A percentile compares a stretch with the other conserved stretches of the same genome.
These are phyloP conservation scores for Phrixothrix hirtus DNA, from an alignment of 2,888 invertebrate genomes.

Conservation along the genomic window DNA sequence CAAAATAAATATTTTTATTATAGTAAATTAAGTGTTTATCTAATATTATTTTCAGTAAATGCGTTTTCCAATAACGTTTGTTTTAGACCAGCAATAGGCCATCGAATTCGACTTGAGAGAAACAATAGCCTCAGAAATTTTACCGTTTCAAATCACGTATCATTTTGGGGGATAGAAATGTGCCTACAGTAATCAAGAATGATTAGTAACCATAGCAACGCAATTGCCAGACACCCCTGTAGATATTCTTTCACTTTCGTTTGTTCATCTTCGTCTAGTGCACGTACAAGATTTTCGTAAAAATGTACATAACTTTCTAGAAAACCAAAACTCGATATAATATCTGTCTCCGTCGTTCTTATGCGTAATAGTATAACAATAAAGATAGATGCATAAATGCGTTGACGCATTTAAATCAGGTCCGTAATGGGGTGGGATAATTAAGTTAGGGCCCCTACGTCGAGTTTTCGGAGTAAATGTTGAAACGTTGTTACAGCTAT, in stretches of 20 bases:
- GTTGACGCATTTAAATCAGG: constrained; percentile 33
- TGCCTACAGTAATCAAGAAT: constrained; percentile 48
- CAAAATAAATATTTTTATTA: no score
- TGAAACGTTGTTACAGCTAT: constrained; percentile 23
- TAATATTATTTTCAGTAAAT: no score
- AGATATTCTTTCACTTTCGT: constrained; percentile 26
- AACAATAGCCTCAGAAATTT: constrained; percentile 21
- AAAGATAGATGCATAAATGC: constrained; percentile 13
- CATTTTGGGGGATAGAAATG: constrained; percentile 43
- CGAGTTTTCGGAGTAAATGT: constrained; percentile 24
- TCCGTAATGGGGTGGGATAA: constrained; percentile 33
- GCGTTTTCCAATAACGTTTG: neutral
- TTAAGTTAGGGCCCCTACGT: constrained; percentile 32
- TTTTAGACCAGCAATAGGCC: neutral
- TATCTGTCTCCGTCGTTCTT: neutral
- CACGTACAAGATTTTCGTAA: constrained; percentile 4
- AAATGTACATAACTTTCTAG: neutral
- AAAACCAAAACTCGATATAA: neutral
- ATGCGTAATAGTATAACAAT: neutral
- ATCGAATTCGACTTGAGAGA: constrained; percentile 10
- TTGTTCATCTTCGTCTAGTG: constrained; percentile 13
- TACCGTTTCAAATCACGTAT: constrained; percentile 45
- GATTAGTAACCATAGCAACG: constrained; percentile 51
- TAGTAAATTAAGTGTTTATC: no score
- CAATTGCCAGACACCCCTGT: constrained; percentile 31